Base-by-base conservation (phyloP, 2,888 invertebrate species). In the Digitonthophagus gazella region DNA sequence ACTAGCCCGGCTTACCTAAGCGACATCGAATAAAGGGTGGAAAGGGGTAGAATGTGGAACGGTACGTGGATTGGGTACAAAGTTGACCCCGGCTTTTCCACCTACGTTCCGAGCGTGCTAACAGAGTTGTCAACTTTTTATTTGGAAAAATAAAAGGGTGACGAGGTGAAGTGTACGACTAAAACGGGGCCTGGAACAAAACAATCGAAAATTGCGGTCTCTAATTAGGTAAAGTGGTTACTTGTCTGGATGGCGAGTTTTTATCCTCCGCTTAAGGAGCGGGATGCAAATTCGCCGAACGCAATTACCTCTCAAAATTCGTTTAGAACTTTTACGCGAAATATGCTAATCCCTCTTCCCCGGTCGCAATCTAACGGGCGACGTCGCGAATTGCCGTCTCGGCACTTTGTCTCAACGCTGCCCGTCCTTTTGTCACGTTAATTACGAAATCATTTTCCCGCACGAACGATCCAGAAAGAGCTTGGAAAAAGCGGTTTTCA, bases 241-340 rank as follows among this genome's bases (percentile, higher is more conserved):
- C 28, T 44, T 44, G 28, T 44, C 28, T 44, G 28, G 28, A 44
- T 44, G 28, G 11, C 8, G 28, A 44, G 28, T 44, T 44, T 44
- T 61, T 61, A 61, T 61, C 61, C 61, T n/a, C 18, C 61, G 61
- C 61, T 61, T 61, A 61, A 61, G 61, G 61, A 61, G 61, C 61
- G 18, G 61, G 61, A 61, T 61, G 61, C 18, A 61, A 61, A 61
- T 61, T 61, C 19, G 18, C 19, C 18, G 20, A 61, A 61, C 61
- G 19, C 61, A 61, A 61, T 61, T 61, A 61, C 61, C 61, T 61
- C 19, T 20, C 61, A 61, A 61, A 61, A 61, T 61, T 61, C 61
- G 61, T 61, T 61, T 20, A 61, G 61, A 61, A 61, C 61, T 61
- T 61, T 61, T 61, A 61, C 61, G 61, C n/a, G 57, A 20, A 20